Conservation (phyloP, 1,140 invertebrate genomes). For the Teleogryllus occipitalis region DNA sequence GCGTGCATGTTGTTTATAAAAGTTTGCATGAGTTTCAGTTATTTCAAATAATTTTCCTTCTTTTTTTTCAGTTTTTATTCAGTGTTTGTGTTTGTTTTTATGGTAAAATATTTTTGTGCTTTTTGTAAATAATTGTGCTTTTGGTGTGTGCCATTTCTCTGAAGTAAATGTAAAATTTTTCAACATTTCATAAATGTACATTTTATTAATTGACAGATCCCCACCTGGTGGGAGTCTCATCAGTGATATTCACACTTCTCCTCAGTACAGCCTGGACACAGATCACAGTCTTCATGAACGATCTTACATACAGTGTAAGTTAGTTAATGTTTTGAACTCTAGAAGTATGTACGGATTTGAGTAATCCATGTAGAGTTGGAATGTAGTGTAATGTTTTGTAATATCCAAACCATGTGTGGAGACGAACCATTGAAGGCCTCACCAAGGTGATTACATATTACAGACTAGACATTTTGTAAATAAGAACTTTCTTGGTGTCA, state of each 20-base stretch:
- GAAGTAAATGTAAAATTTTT: background rate
- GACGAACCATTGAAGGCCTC: no score
- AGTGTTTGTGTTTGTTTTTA: background rate
- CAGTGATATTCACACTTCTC: slow-evolving; percentile 33
- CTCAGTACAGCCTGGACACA: slow-evolving; percentile 40
- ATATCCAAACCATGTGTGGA: no score
- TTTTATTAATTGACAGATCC: slow-evolving; percentile 11
- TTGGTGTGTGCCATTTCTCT: background rate
- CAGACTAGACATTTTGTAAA: no score
- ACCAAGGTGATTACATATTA: no score
- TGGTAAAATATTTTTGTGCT: background rate
- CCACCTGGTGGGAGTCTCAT: slow-evolving; percentile 10
- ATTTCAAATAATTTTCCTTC: no score
- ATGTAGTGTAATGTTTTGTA: no score
- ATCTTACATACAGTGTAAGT: slow-evolving; percentile 53
- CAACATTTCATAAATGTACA: background rate
- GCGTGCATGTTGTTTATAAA: background rate
- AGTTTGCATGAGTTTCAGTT: no score
- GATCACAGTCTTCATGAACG: slow-evolving; percentile 48
- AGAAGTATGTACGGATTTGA: no score
- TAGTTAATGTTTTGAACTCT: slow-evolving; percentile 24
- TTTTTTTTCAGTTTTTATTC: no score
- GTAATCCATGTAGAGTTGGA: no score
- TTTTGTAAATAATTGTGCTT: background rate
- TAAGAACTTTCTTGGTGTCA: no score